A percentile compares a stretch with the other conserved stretches of the same genome.
phyloP scores from a whole-genome alignment of 1,140 invertebrate genomes.

The Papilio aristodemus region DNA sequence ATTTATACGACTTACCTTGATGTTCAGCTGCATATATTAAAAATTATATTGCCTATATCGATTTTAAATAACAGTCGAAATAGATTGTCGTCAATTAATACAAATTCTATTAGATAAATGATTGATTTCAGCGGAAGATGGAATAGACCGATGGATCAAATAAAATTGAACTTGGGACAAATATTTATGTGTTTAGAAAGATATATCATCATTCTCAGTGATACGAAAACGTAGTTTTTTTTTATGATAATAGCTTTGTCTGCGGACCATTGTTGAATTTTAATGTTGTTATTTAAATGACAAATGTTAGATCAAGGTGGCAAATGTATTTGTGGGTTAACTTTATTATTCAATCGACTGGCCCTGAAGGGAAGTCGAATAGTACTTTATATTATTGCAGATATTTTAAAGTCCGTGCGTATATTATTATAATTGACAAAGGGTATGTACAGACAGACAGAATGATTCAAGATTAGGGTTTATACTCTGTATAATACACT shows the following conservation, averaged over 20 bases:
- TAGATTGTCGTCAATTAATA: not conserved
- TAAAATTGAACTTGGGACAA: not conserved
- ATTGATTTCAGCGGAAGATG: not conserved
- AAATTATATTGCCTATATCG: not conserved
- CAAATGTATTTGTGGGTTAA: not conserved
- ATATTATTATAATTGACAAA: too few species aligned
- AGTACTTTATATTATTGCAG: not conserved
- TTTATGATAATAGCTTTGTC: conserved; percentile 14
- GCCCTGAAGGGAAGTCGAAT: not conserved
- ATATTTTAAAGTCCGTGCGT: conserved; percentile 8
- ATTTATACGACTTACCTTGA: conserved; percentile 28
- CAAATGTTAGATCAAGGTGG: conserved; percentile 30
- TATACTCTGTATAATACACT: too few species aligned
- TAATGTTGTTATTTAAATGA: conserved; percentile 30
- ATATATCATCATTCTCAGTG: not conserved
- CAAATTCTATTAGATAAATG: not conserved
- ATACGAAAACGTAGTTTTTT: not conserved
- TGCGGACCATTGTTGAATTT: conserved; percentile 30
- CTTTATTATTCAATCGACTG: conserved; percentile 9
- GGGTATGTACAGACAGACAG: too few species aligned
- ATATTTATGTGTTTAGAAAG: not conserved
- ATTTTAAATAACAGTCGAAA: not conserved
- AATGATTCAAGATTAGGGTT: too few species aligned
- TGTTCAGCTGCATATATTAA: conserved; percentile 14
- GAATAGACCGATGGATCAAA: not conserved